A percentile compares a stretch with the other conserved stretches of the same genome.
phyloP scores from a whole-genome alignment of 2,113 vertebrate genomes.

The cat (Felis catus) region DNA sequence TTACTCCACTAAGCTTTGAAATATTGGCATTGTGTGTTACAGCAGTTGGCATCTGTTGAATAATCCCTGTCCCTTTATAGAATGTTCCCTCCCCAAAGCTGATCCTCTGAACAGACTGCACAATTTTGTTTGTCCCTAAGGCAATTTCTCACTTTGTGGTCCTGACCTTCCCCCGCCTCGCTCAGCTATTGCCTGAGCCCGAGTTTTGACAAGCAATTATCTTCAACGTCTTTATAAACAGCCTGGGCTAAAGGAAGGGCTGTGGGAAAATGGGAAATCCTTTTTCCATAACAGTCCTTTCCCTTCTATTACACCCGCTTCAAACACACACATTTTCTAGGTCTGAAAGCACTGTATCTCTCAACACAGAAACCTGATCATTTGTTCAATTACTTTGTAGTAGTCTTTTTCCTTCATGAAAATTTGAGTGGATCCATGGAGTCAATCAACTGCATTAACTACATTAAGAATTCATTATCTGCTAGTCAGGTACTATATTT shows the following conservation, averaged over 20 bases:
- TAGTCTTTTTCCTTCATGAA: background rate
- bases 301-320: background rate
- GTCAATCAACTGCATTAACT: background rate
- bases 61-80: background rate
- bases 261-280: background rate
- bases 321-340: background rate
- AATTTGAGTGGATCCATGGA: background rate
- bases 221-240: background rate
- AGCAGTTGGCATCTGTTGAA: background rate
- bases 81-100: background rate
- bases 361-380: background rate
- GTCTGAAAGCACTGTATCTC: background rate
- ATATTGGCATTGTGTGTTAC: background rate
- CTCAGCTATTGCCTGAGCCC: background rate
- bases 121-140: background rate
- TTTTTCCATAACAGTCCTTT: background rate
- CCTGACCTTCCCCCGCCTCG: background rate
- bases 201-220: background rate
- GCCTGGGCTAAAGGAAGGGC: background rate
- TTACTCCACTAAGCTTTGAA: background rate
- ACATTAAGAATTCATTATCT: background rate
- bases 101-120: background rate
- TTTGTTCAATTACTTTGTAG: background rate
- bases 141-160: background rate
- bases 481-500: background rate